Evolutionary conservation across 2,888 invertebrate species (phyloP), one percentile per base, ranked within the genome.

Genomic region (Mayetiola destructor): DNA sequence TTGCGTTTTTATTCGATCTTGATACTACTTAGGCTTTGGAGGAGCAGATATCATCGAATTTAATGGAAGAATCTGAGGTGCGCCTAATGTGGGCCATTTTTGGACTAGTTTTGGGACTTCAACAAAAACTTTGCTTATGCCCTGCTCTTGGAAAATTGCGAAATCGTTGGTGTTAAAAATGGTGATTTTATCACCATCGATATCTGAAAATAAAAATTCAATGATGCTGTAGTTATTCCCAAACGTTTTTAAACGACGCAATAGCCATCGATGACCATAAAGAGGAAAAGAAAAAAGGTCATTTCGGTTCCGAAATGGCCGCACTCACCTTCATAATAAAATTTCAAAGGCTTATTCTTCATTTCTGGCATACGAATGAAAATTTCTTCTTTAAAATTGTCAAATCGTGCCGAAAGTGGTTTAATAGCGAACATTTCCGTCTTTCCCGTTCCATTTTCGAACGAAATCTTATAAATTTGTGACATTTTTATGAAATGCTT

Each of bases 81-180:
- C 89, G 3, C 92, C 92, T 9, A 93, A 90, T 48, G 93, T 73
- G 0, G 91, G 89, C 61, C 93, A 92, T 55, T 92, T 88, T 9
- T 87, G 80, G 55, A 87, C 88, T 62, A 92, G 72, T 69, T 91
- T 87, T 2, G 91, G 91, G 66, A 92, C 12, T 12, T 9, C 32
- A 32, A 32, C 32, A 12, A 32, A 32, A 6, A 32, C 32, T 12
- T 32, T 32, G 32, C 12, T 32, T 9, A 32, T 32, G 12, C 12
- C 32, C 12, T 32, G 32, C 32, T 6, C 8, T 12, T 9, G 32
- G 12, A 32, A 32, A 12, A 32, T 9, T 32, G 8, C 32, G 12
- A 32, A 32, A 32, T 32, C 32, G 12, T 32, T 6, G 32, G 32
- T 9, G 12, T 32, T 32, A 12, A 9, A 12, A 9, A 32, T 32